These are phyloP conservation scores for Drosophila jambulina DNA, from an alignment of 1,140 invertebrate species.

Conservation along the genomic window DNA sequence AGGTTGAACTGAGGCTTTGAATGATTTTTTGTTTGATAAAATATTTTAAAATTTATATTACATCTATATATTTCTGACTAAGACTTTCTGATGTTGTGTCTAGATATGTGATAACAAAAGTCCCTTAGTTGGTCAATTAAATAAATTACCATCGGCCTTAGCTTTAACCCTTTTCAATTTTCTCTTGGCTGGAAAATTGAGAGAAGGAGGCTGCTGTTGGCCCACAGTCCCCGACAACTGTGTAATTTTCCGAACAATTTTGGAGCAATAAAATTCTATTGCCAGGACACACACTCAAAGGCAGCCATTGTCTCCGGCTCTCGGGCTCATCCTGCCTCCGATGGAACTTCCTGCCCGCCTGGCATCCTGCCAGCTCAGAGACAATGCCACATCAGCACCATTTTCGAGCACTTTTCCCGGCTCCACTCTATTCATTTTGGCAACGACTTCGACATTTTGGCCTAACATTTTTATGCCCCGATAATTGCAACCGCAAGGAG, in stretches of 20 bases:
- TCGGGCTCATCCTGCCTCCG: conserved; percentile 22
- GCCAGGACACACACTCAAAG: conserved; percentile 37
- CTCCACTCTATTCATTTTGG: conserved; percentile 34
- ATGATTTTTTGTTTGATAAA: not conserved
- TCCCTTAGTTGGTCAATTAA: conserved; percentile 34
- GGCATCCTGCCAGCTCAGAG: conserved; percentile 61
- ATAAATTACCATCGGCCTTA: conserved; percentile 6
- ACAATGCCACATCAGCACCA: conserved; percentile 58
- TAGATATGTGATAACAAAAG: not conserved
- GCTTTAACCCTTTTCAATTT: conserved; percentile 9
- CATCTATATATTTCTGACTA: not conserved
- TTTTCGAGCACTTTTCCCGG: conserved; percentile 23
- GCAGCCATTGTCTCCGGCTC: conserved; percentile 48
- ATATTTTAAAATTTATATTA: not conserved
- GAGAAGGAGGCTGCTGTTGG: conserved; percentile 4
- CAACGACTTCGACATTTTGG: conserved; percentile 46
- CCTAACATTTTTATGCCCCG: conserved; percentile 53
- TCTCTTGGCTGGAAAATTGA: conserved; percentile 26
- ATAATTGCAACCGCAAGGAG: conserved; percentile 59
- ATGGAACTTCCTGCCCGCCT: conserved; percentile 31
- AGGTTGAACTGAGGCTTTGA: not conserved
- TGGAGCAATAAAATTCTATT: conserved; percentile 68
- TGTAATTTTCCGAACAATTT: conserved; percentile 69
- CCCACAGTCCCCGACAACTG: conserved; percentile 44
- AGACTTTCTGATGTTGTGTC: not conserved